Percentiles rank a stretch among this genome's conserved stretches.
phyloP scores from a whole-genome alignment of 2,888 invertebrate species.

The Sarcophaga caerulescens region DNA sequence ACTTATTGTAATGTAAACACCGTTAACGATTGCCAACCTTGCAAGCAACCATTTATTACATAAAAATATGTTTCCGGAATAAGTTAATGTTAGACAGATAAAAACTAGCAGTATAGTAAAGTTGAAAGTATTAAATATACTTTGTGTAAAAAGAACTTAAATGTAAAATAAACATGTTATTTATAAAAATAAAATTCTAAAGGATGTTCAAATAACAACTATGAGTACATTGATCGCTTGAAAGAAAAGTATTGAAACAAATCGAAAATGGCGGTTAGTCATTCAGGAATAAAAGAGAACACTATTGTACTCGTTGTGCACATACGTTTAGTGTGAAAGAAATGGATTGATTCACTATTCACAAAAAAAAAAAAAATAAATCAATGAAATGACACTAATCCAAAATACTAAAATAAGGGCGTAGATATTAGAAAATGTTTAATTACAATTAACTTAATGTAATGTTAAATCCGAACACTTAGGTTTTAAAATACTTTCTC shows the following conservation, averaged over 20 bases:
- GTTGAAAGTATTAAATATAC: too few relatives aligned
- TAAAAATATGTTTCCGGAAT: not conserved
- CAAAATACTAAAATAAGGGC: conserved; percentile 49
- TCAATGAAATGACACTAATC: not conserved
- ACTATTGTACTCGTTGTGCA: conserved; percentile 18
- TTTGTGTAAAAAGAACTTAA: too few relatives aligned
- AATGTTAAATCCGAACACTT: too few relatives aligned
- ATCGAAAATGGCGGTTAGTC: conserved; percentile 74
- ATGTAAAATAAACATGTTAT: too few relatives aligned
- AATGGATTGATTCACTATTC: conserved; percentile 14
- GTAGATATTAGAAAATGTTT: conserved; percentile 9
- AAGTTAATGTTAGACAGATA: too few relatives aligned
- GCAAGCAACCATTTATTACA: conserved; percentile 12
- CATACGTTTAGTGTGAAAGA: conserved; percentile 30
- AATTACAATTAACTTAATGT: too few relatives aligned
- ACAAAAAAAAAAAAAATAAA: too few relatives aligned
- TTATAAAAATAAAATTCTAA: too few relatives aligned
- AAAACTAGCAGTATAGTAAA: too few relatives aligned
- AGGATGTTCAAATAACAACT: not conserved
- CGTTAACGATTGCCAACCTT: conserved; percentile 26
- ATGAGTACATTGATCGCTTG: not conserved
- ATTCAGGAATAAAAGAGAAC: conserved; percentile 66
- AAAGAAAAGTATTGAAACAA: conserved; percentile 27
- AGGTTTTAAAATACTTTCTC: too few relatives aligned
- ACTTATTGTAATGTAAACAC: conserved; percentile 15